These are phyloP conservation scores for Morone saxatilis DNA, from an alignment of 2,113 vertebrate genomes.

Conservation along the genomic window DNA sequence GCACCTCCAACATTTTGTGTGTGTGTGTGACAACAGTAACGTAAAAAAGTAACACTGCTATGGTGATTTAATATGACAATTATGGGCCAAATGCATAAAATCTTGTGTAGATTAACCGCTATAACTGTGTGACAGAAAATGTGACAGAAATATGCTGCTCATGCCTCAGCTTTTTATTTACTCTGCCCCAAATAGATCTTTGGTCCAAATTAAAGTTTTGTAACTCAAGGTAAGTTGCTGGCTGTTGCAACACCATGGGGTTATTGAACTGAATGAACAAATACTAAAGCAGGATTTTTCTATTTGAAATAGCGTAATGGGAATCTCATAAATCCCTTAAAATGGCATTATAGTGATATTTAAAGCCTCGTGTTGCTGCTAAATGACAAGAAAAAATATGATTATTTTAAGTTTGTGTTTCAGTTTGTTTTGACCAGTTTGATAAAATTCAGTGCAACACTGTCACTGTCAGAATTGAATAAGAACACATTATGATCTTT, in stretches of 20 bases:
- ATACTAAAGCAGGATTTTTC: background rate
- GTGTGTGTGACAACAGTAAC: background rate
- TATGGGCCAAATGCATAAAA: too few species aligned
- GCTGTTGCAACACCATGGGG: conserved; percentile 2
- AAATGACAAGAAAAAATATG: background rate
- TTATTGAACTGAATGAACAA: conserved; percentile 22
- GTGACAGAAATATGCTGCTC: too few species aligned
- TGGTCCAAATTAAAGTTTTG: background rate
- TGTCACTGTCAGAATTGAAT: background rate
- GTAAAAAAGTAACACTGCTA: background rate
- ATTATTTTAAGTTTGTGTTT: background rate
- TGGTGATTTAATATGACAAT: background rate
- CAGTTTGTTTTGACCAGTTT: background rate
- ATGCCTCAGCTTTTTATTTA: background rate
- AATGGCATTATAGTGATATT: background rate
- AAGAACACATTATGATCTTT: background rate
- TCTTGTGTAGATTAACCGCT: too few species aligned
- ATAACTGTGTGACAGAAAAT: too few species aligned
- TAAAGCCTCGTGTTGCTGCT: background rate
- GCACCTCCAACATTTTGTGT: background rate
- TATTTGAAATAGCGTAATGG: background rate
- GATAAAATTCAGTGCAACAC: background rate
- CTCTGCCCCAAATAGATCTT: background rate
- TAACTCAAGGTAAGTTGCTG: background rate
- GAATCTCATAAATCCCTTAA: background rate